Base-by-base conservation (phyloP, 2,797 vertebrate species). In the Eidolon dupreanum region DNA sequence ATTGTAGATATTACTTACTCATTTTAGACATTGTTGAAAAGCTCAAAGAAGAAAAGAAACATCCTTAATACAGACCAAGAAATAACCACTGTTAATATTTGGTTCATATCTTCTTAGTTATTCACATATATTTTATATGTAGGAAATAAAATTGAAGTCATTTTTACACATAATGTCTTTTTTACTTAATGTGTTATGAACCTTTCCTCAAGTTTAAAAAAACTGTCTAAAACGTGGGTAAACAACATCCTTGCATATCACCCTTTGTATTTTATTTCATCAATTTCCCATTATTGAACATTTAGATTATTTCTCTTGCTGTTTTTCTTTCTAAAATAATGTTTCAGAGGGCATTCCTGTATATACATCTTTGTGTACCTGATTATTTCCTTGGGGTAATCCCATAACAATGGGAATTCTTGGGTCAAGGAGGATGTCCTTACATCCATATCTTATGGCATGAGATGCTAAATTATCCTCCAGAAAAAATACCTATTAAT, bases 11-110 rank as follows among this genome's bases (percentile, higher is more conserved):
- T 82, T 41, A 13, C 31, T 53, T 94, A 20, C 61, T 93, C 20
- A 66, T 74, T 75, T 13, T 70, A 95, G 57, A 51, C 74, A 70
- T 57, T 92, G 63, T 81, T 79, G 68, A 97, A 94, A 96, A 96
- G 24, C 31, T 88, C 78, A 51, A 26, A 93, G 85, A 79, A 85
- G n/a, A 94, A 94, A 94, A 75, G 87, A 79, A 92, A 31, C 26
- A 33, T 90, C 49, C 19, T 78, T 51, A 41, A 49, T 93, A 38
- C 46, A 79, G 57, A 92, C 55, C n/a, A 61, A 88, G 61, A 61
- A 5, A 79, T 59, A 84, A 41, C 81, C 10, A 8, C 51, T 82
- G 43, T 93, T 93, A 81, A 41, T 73, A 90, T 93, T 93, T 88
- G 43, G 20, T 51, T 87, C 57, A 41, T 78, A 78, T 59, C 57